Conservation (phyloP, 2,113 vertebrate genomes). For the Tamias sibiricus region DNA sequence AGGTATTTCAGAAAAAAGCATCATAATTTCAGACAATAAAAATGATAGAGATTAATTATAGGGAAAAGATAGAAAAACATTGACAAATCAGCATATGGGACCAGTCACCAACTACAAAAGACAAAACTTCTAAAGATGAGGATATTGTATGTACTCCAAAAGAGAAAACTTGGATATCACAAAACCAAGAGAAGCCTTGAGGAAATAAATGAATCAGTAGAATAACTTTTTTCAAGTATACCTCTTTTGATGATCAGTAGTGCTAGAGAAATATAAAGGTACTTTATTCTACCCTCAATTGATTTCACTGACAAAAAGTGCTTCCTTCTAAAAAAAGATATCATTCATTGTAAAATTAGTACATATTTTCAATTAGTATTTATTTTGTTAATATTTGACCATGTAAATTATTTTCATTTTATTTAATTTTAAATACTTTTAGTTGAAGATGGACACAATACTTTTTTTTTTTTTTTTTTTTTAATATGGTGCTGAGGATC, state of each 20-base stretch:
- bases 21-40: not conserved
- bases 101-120: not conserved
- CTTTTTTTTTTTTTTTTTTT: too few relatives aligned
- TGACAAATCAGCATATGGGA: not conserved
- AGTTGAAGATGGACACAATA: too few relatives aligned
- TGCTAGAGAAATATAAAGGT: not conserved
- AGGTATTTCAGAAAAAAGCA: not conserved
- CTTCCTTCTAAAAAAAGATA: not conserved
- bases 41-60: not conserved
- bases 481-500: too few relatives aligned
- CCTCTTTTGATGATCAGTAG: not conserved
- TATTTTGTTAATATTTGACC: not conserved
- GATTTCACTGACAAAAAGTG: not conserved
- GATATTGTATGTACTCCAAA: not conserved
- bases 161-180: not conserved
- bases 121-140: not conserved
- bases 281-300: not conserved
- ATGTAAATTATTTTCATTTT: not conserved
- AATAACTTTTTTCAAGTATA: conserved; percentile 1
- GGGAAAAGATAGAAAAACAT: not conserved
- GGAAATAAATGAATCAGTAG: not conserved
- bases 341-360: conserved; percentile 8
- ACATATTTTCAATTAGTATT: not conserved
- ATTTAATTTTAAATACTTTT: too few relatives aligned
- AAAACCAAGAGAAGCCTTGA: not conserved